Conservation (phyloP, 2,113 vertebrate species). For the Forbesichthys papilliferus region DNA sequence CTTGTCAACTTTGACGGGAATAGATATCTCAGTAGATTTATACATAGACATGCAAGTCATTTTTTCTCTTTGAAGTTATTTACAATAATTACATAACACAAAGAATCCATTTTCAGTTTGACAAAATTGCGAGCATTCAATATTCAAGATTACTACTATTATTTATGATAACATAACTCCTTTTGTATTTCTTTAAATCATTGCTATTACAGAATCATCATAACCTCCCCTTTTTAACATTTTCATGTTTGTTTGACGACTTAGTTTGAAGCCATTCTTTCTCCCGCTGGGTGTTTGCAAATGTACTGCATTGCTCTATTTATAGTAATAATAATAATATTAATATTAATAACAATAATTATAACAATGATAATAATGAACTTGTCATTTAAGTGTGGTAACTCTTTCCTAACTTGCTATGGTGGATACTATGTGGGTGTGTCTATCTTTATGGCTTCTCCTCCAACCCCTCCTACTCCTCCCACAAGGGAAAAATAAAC, state of each 20-base stretch:
- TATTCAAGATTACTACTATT: constrained; percentile 77
- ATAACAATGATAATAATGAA: constrained; percentile 30
- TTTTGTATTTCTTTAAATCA: constrained; percentile 66
- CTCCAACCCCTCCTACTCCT: constrained; percentile 51
- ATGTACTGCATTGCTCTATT: constrained; percentile 58
- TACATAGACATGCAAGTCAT: constrained; percentile 85
- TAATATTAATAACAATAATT: constrained; percentile 16
- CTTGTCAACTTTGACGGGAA: constrained; percentile 77
- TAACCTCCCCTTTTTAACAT: constrained; percentile 50
- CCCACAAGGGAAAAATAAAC: constrained; percentile 49
- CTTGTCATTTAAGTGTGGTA: constrained; percentile 30
- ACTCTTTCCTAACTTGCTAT: constrained; percentile 42
- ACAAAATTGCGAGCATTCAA: constrained; percentile 80
- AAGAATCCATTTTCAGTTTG: constrained; percentile 79
- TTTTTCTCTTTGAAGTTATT: constrained; percentile 81
- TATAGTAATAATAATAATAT: constrained; percentile 57
- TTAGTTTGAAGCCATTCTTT: constrained; percentile 59
- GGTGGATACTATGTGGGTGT: constrained; percentile 40
- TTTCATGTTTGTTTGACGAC: constrained; percentile 48
- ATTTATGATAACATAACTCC: constrained; percentile 74
- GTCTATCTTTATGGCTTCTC: constrained; percentile 39
- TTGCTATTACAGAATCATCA: constrained; percentile 60
- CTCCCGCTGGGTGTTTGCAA: constrained; percentile 59
- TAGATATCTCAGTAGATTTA: constrained; percentile 78
- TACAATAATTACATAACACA: constrained; percentile 85